Evolutionary conservation across 2,888 invertebrate genomes (phyloP), one percentile per base, ranked within the genome.

Genomic region (Lottia scabra): DNA sequence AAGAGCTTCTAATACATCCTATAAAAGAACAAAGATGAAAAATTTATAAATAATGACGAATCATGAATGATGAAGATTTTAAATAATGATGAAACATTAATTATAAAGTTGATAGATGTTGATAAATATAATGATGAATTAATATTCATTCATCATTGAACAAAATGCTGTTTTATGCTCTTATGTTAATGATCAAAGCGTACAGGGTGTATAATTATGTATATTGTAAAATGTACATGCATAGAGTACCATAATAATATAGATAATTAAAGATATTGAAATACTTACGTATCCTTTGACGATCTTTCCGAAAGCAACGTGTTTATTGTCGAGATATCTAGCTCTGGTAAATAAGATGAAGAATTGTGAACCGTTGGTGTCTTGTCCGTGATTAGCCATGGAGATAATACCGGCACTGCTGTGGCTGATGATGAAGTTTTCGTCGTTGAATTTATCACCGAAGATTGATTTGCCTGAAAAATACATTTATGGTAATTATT

Each of bases 321-420:
- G 89, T 72, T 87, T 87, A 30, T 82, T 81, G 75, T 90, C 89
- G 63, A 90, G 77, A 88, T 89, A 90, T 68, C 89, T 82, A 38
- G 88, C 84, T 67, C 85, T 87, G 72, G 81, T 86, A 30, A 90
- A 81, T n/a, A 85, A 78, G 74, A 90, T 85, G 83, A 87, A 89
- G 83, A 89, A 90, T 82, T 90, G 90, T 5, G 89, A 88, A 16
- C 88, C 88, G 80, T 90, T 90, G 23, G 88, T 88, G 80, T 90
- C 88, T 72, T 74, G 76, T 26, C 90, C 90, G 74, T 89, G 87
- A 81, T 90, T 90, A 12, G 90, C 90, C 89, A 90, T 90, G 70
- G 89, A 85, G 12, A 90, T 85, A 80, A 87, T 87, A 16, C 90
- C 90, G 8, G 85, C 78, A 23, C 85, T 82, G 43, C 83, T 80